A percentile compares a stretch with the other conserved stretches of the same genome.
Conservation (phyloP, 2,888 invertebrate genomes). For the Drosophila anomalata region DNA sequence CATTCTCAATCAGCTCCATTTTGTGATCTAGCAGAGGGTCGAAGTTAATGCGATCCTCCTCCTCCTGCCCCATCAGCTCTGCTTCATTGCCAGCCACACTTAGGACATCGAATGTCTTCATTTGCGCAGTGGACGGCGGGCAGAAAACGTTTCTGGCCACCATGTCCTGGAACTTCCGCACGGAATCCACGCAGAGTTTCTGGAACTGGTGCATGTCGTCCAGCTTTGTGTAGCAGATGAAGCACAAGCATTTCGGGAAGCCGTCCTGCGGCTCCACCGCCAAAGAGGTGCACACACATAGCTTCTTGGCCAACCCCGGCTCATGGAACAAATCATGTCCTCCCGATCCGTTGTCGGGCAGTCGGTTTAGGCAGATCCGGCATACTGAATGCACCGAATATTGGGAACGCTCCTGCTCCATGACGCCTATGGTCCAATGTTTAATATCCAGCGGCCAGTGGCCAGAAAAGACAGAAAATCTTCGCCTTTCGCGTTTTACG, state of each 20-base stretch:
- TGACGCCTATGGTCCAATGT: conserved; percentile 18
- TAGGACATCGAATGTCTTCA: conserved; percentile 62
- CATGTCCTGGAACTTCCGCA: conserved; percentile 73
- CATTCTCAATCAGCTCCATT: conserved; percentile 79
- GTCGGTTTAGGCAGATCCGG: conserved; percentile 77
- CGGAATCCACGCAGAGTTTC: conserved; percentile 75
- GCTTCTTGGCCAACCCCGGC: conserved; percentile 78
- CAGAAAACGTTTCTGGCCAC: conserved; percentile 54
- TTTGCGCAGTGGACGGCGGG: conserved; percentile 17
- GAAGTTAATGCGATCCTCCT: conserved; percentile 78
- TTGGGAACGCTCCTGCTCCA: conserved; percentile 55
- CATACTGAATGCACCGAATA: conserved; percentile 75
- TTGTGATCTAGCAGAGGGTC: conserved; percentile 79
- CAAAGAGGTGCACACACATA: conserved; percentile 79
- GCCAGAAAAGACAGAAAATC: conserved; percentile 18
- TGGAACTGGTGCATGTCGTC: conserved; percentile 80
- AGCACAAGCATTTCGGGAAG: conserved; percentile 78
- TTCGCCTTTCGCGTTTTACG: conserved; percentile 28
- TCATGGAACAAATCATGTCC: conserved; percentile 69
- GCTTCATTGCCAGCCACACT: conserved; percentile 57
- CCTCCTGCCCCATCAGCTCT: conserved; percentile 68
- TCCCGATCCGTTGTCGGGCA: conserved; percentile 56
- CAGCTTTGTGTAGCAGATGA: conserved; percentile 67
- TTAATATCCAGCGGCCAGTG: background rate
- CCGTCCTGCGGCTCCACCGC: conserved; percentile 80